Conservation (phyloP, 2,113 vertebrate genomes). For the Atlantisia rogersi region DNA sequence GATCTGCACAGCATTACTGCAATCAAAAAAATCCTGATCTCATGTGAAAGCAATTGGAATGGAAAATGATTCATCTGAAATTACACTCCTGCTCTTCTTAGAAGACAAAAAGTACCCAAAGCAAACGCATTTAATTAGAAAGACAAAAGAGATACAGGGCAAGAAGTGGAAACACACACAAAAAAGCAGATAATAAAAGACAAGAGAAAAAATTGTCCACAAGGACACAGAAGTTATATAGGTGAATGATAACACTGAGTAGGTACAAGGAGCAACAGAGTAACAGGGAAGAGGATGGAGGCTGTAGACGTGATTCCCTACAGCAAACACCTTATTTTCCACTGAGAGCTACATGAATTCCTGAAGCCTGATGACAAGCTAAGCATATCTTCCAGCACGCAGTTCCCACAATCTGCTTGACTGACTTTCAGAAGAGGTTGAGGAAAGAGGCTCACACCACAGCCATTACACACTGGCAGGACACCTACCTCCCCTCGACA, state of each 20-base stretch:
- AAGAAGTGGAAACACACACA: neutral
- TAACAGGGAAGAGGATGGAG: accelerated
- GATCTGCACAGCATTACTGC: neutral
- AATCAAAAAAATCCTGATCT: neutral
- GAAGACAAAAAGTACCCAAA: neutral
- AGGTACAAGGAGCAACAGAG: neutral
- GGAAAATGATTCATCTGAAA: neutral
- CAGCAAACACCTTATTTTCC: neutral
- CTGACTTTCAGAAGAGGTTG: neutral
- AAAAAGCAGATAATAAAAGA: neutral
- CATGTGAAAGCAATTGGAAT: neutral
- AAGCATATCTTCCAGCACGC: accelerated
- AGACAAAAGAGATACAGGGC: neutral
- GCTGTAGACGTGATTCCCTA: neutral
- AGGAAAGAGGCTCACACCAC: accelerated
- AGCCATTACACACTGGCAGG: neutral
- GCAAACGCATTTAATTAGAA: neutral
- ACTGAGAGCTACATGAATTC: neutral
- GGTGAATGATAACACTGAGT: neutral
- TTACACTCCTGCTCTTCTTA: neutral
- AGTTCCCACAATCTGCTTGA: neutral
- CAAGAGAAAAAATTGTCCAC: neutral
- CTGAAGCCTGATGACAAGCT: neutral
- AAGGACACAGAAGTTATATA: neutral
- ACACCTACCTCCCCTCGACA: neutral